Base-by-base conservation (phyloP, 2,113 vertebrate species). In the Nothobranchius kuhntae region DNA sequence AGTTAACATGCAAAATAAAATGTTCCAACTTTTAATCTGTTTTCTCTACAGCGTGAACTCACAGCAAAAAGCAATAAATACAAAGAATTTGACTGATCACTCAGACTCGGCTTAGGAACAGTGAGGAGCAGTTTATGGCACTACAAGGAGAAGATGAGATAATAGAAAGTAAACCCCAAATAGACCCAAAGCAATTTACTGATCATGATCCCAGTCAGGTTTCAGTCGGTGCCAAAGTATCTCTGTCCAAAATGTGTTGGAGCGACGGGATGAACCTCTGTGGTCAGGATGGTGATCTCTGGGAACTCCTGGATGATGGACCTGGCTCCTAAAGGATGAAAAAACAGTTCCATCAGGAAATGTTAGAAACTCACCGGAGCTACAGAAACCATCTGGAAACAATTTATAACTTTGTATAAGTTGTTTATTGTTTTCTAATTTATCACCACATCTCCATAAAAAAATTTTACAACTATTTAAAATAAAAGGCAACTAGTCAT, bases 291-390 rank as follows among this genome's bases (percentile, higher is more conserved):
- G 69, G 96, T 98, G 91, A 99, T 97, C 50, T 98, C 96, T 60
- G 97, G 97, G 84, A 99, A 99, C 83, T 98, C 96, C 78, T 98
- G 94, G 83, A 98, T 95, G 78, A 99, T 99, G 46, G 96, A 99
- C 86, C 94, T 97, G 86, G 95, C 95, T 92, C 96, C 97, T 99
- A 47, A 65, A 11, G 12, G 53, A 30, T 4, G 50, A 14, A 10
- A 0, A 58, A 14, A 60, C 6, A 36, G 14, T 40, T 53, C n/a
- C 38, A 40, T 40, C 38, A 40, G 30, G 30, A 40, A 40, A 40
- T 5, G 9, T 40, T 40, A 40, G 9, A 9, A 40, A 40, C 38
- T 40, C 6, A 8, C 9, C 7, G 38, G 38, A 40, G 38, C 38
- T 7, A 8, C 38, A 40, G 38, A 40, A 40, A 40, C 38, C 9